Evolutionary conservation across 2,888 invertebrate species (phyloP).

Genomic region (Euplagia quadripunctaria): DNA sequence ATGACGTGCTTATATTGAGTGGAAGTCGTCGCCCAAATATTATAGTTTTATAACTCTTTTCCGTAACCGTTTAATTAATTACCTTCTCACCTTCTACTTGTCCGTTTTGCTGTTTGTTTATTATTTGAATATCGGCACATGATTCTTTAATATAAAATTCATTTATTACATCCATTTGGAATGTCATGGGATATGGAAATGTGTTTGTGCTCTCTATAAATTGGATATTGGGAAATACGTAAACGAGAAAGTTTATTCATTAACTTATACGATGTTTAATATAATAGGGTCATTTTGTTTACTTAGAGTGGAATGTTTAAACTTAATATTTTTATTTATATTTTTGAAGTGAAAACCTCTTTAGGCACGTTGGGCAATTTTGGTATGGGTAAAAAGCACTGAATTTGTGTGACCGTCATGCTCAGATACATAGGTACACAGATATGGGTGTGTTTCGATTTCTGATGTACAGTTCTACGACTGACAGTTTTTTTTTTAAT

Average conservation of each 20-base stretch:
- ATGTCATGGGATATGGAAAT: conserved; percentile 14
- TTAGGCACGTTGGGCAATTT: no score
- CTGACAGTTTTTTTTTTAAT: no score
- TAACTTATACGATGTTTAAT: conserved; percentile 10
- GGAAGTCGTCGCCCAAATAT: conserved; percentile 29
- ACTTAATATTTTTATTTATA: neutral
- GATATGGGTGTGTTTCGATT: no score
- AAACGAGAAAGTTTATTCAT: conserved; percentile 8
- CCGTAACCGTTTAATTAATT: conserved; percentile 44
- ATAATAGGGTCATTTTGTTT: conserved; percentile 12
- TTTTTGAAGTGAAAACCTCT: no score
- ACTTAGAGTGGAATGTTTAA: conserved; percentile 6
- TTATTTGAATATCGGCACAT: conserved; percentile 34
- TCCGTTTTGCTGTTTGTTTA: conserved; percentile 40
- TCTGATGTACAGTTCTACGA: no score
- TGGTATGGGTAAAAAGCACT: no score
- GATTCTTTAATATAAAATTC: conserved; percentile 19
- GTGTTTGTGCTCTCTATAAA: conserved; percentile 19
- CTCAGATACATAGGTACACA: no score
- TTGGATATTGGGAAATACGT: conserved; percentile 20
- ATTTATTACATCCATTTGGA: conserved; percentile 18
- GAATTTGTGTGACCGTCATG: no score
- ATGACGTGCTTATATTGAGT: conserved; percentile 33
- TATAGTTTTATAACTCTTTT: conserved; percentile 44
- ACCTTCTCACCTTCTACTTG: conserved; percentile 34